These are phyloP conservation scores for Polydrusus cervinus DNA, from an alignment of 2,888 invertebrate species.

Conservation along the genomic window DNA sequence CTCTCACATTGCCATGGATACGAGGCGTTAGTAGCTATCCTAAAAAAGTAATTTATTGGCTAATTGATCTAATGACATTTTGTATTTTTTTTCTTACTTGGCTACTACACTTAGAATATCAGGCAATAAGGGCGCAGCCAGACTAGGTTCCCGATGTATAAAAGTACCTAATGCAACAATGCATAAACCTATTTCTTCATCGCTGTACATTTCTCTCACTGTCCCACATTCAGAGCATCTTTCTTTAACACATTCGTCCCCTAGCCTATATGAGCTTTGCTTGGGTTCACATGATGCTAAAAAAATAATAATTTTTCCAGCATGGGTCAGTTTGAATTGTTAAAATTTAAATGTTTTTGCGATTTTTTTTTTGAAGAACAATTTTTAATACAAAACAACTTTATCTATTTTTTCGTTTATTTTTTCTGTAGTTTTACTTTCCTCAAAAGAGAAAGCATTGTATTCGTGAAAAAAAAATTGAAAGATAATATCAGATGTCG, in stretches of 20 bases:
- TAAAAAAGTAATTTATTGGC: conserved; percentile 63
- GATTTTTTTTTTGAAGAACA: too few species aligned
- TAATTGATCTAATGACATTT: not conserved
- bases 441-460: too few species aligned
- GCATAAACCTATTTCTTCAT: conserved; percentile 95
- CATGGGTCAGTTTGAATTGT: not conserved
- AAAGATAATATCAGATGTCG: too few species aligned
- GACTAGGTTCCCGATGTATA: conserved; percentile 94
- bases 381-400: too few species aligned
- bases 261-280: conserved; percentile 79
- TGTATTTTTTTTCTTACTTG: conserved; percentile 75
- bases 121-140: conserved; percentile 95
- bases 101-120: conserved; percentile 92
- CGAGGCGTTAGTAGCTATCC: conserved; percentile 84
- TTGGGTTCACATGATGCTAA: conserved; percentile 69
- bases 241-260: conserved; percentile 82
- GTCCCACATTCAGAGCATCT: conserved; percentile 94
- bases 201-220: conserved; percentile 92
- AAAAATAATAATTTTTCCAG: conserved; percentile 18
- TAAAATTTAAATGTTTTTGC: too few species aligned
- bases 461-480: too few species aligned
- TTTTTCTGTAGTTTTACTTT: too few species aligned
- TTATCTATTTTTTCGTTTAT: too few species aligned
- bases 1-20: conserved; percentile 94
- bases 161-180: conserved; percentile 96